Conservation (phyloP, 35 echinoderm and acorn worm genomes). For the Lytechinus pictus region DNA sequence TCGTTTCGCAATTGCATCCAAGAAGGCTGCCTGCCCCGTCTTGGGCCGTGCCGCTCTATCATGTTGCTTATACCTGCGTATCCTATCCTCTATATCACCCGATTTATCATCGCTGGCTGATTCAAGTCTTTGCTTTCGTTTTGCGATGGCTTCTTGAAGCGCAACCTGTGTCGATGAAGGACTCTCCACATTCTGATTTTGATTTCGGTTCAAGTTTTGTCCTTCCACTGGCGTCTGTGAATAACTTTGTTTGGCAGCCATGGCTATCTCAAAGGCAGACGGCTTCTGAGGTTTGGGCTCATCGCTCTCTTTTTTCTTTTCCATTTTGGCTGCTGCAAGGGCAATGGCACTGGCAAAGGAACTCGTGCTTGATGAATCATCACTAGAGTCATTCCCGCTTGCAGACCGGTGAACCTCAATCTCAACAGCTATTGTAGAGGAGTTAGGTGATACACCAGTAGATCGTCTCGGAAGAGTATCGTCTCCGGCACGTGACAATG, state of each 20-base stretch:
- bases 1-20: slow-evolving; percentile 71
- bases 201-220: slow-evolving; percentile 66
- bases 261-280: slow-evolving; percentile 77
- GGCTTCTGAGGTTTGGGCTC: not conserved
- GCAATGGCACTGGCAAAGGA: slow-evolving; percentile 74
- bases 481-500: not conserved
- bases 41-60: slow-evolving; percentile 3
- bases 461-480: slow-evolving; percentile 26
- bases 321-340: slow-evolving; percentile 67
- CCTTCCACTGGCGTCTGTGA: slow-evolving; percentile 40
- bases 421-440: slow-evolving; percentile 38
- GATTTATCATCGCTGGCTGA: slow-evolving; percentile 7
- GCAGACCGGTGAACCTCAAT: not conserved
- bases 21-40: slow-evolving; percentile 50
- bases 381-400: not conserved
- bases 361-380: slow-evolving; percentile 32
- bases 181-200: slow-evolving; percentile 79
- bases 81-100: slow-evolving; percentile 79
- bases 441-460: not conserved
- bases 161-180: slow-evolving; percentile 63
- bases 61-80: slow-evolving; percentile 65
- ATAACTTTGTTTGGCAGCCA: slow-evolving; percentile 65
- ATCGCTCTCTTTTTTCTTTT: not conserved
- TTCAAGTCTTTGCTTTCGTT: slow-evolving; percentile 74
- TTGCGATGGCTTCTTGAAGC: slow-evolving; percentile 76